Evolutionary conservation across 2,113 vertebrate genomes (phyloP), one percentile per base, ranked within the genome.

Genomic region (Toxostoma redivivum): DNA sequence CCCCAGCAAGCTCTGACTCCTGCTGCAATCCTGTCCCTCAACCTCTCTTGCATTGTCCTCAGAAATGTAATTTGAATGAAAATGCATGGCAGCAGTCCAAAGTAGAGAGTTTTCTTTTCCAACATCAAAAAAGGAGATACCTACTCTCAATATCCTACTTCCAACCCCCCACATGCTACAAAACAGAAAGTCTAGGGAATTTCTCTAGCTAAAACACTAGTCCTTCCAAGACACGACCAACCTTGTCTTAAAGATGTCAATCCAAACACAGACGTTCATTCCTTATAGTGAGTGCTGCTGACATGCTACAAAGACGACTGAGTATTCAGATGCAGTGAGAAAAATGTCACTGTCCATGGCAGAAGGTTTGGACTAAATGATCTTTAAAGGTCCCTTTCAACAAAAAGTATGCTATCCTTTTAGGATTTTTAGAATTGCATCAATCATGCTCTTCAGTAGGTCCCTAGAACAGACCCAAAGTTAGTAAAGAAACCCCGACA

Each of bases 401-500:
- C 21, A 25, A 8, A 44, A 84, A 47, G 8, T 13, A 48, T 77
- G 76, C 60, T 17, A 42, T 5, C 38, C 38, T 57, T 57, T 42
- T 16, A 81, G 56, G 50, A 85, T 17, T 85, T 85, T 67, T 44
- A 64, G 38, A 89, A 84, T 54, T 12, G 74, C 23, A 57, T 42
- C 67, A 57, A 51, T 42, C 18, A 14, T 9, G 38, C 12, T 40
- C 24, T 81, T 47, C 24, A 60, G 69, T 5, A 73, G 24, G 47
- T 66, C 56, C 35, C 56, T 50, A 62, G 35, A 45, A 81, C 3
- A 79, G 44, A 82, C 11, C 1, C 22, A 38, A 66, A 87, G 56
- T 56, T 67, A 56, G 11, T 45, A 85, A 79, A 67, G 51, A 38
- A 67, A 73, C 4, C 7, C 17, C 1, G 0, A 15, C 0, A 6